phyloP scores from a whole-genome alignment of 2,113 vertebrate species.

The Cyprinodon tularosa region DNA sequence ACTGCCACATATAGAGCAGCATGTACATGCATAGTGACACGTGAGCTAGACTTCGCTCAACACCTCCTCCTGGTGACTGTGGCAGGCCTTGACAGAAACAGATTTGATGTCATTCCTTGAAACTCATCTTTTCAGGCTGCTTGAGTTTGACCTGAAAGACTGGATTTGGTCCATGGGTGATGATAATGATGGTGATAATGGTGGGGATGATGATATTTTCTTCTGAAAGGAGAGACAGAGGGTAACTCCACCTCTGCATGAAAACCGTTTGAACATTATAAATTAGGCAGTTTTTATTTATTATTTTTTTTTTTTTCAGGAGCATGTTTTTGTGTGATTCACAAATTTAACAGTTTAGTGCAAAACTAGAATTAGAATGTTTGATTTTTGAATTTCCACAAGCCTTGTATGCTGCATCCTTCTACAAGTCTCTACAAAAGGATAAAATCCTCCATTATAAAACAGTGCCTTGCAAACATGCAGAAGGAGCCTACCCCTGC shows the following conservation, averaged over 20 bases:
- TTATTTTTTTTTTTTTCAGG: not conserved
- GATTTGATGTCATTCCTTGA: slow-evolving; percentile 28
- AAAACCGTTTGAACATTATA: slow-evolving; percentile 27
- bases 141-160: slow-evolving; percentile 96
- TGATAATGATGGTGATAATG: slow-evolving; percentile 81
- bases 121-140: slow-evolving; percentile 88
- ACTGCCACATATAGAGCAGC: not conserved
- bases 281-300: not conserved
- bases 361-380: not conserved
- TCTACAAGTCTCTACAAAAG: not conserved
- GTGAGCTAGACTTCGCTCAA: slow-evolving; percentile 9
- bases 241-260: slow-evolving; percentile 77
- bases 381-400: not conserved
- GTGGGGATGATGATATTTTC: slow-evolving; percentile 92
- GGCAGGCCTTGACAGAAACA: not conserved
- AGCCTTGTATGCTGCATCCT: not conserved
- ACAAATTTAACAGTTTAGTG: not conserved
- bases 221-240: slow-evolving; percentile 83
- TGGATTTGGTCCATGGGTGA: slow-evolving; percentile 94
- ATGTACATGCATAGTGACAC: not conserved
- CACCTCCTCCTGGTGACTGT: slow-evolving; percentile 35
- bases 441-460: not conserved
- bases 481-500: slow-evolving; percentile 15
- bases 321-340: slow-evolving; percentile 38
- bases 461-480: not conserved